These are phyloP conservation scores for Rousettus leschenaultii DNA, from an alignment of 2,113 vertebrate genomes.

Conservation along the genomic window DNA sequence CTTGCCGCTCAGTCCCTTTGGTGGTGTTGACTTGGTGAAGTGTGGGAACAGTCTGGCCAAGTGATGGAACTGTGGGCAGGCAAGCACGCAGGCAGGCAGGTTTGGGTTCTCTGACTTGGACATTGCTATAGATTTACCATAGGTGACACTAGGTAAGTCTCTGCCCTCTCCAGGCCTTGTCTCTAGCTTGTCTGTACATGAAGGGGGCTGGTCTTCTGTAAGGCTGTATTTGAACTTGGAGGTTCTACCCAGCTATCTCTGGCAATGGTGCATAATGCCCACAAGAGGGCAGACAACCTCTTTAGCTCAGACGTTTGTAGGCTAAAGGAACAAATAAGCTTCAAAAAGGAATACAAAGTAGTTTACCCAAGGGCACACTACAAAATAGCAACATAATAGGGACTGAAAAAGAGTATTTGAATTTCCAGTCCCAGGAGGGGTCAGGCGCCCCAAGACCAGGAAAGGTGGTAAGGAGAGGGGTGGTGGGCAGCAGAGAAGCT, in stretches of 20 bases:
- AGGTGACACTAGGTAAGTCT: neutral
- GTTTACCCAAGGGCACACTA: neutral
- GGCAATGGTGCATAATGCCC: neutral
- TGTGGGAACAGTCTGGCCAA: neutral
- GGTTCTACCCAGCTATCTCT: neutral
- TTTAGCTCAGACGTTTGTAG: constrained; percentile 8
- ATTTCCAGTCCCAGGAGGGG: neutral
- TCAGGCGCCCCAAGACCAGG: neutral
- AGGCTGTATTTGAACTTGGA: neutral
- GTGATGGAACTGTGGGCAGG: neutral
- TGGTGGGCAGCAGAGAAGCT: neutral
- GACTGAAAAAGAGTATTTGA: neutral
- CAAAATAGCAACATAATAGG: neutral
- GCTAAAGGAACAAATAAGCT: neutral
- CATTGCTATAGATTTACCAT: neutral
- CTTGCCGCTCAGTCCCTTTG: neutral
- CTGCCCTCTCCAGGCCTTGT: neutral
- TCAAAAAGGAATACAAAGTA: neutral
- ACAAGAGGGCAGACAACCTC: constrained; percentile 51
- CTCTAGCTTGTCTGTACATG: neutral
- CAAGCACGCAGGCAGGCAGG: neutral
- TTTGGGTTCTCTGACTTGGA: neutral
- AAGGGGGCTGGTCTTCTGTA: neutral
- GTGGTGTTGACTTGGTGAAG: neutral
- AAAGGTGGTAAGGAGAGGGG: neutral